Base-by-base conservation (phyloP, 2,888 invertebrate species). In the Noctua janthe region DNA sequence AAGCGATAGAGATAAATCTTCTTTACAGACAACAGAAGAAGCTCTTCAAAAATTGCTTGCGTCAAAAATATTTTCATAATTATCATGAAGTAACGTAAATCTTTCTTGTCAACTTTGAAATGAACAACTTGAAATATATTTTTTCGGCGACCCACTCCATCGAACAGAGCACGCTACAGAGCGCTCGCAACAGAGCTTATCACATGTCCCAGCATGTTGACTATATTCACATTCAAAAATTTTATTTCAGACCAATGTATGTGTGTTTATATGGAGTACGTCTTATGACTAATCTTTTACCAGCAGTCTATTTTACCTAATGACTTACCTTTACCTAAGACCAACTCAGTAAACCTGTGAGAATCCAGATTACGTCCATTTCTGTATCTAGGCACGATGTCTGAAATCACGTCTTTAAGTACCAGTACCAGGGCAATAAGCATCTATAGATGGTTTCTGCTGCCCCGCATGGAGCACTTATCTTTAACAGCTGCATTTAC, bases 401-500 rank as follows among this genome's bases (percentile, higher is more conserved):
- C 39, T 59, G 17, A 23, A 66, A 74, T 39, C 54, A 56, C 47
- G n/a, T 49, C 17, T 74, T 64, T 47, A 59, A 69, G 49, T 64
- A 29, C 47, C 76, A 76, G 71, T 56, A 43, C 35, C 39, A 69
- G 54, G 20, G 70, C 51, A 54, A 71, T 62, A 43, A 75, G 20
- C 56, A 69, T 47, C 29, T 54, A 43, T 67, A 51, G 81, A 66
- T 43, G 64, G 49, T 67, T 56, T 20, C 35, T 82, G 78, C 70
- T 66, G 49, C 62, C 70, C 64, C 73, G 73, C 77, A 66, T 23
- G 64, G 47, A 71, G 71, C 72, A 81, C 80, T 87, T 81, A 76
- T 69, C 74, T 87, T 78, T 81, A 59, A 78, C 80, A 78, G 75
- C 76, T 70, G 64, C 64, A 49, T 78, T 84, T 79, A 82, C 76